Base-by-base conservation (phyloP, 2,113 vertebrate genomes). In the Pseudonaja textilis region DNA sequence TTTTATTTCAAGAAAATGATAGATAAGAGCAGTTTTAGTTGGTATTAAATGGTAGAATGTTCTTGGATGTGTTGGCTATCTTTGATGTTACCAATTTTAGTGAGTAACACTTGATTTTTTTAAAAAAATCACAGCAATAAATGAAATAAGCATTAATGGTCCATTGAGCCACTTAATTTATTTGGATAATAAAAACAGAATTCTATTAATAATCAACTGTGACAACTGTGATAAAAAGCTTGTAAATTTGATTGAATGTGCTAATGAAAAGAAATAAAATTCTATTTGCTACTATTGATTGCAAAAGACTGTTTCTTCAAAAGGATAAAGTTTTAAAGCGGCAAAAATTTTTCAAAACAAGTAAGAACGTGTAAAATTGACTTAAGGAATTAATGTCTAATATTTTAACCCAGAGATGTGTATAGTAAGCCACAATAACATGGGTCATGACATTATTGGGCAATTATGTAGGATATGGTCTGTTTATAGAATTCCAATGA, bases 191-290 rank as follows among this genome's bases (percentile, higher is more conserved):
- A 26, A 12, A 94, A 90, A 52, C 93, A 95, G n/a, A 96, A 64
- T 94, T 87, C 57, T 95, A 8, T 93, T 93, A 95, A 89, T 89
- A 93, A 96, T 92, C 57, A 50, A 95, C 42, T 85, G 64, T 96
- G 92, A 87, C 92, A 96, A 88, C 89, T 91, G 59, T 90, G 50
- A 91, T 95, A 90, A 95, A 69, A 74, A 74, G 18, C 29, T 74
- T 74, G n/a, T 92, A 94, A 87, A 89, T 61, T 95, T 96, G 94
- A 93, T 95, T 96, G 94, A 93, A 93, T 95, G 94, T 95, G 86
- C 59, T 90, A 95, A 61, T 94, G 88, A 45, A 87, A 93, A 14
- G 57, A 95, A 94, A 93, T 42, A 93, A 95, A 96, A 95, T 92
- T 7, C 89, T 88, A 59, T 18, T 42, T 91, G 50, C 87, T 34